Conservation (phyloP, 2,888 invertebrate species). For the Pseudococcus jackbeardsleyi region DNA sequence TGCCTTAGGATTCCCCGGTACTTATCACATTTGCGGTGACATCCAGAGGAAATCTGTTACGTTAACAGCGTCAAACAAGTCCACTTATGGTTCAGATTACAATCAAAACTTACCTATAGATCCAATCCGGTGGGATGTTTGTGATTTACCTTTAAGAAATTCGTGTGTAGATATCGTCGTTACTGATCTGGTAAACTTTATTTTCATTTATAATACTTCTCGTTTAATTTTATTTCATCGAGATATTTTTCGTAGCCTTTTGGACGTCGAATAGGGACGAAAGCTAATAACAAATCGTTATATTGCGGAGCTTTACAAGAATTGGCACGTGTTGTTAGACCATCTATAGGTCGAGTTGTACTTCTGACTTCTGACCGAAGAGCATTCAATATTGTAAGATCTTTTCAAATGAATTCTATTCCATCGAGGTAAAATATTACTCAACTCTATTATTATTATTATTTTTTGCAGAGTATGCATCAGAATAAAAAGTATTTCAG, state of each 20-base stretch:
- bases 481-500: slow-evolving; percentile 68
- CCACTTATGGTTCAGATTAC: slow-evolving; percentile 66
- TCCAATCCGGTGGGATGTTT: slow-evolving; percentile 72
- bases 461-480: slow-evolving; percentile 67
- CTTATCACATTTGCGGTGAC: slow-evolving; percentile 73
- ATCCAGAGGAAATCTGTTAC: slow-evolving; percentile 71
- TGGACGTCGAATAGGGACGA: slow-evolving; percentile 73
- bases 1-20: slow-evolving; percentile 71
- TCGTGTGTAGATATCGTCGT: slow-evolving; percentile 73
- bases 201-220: neutral
- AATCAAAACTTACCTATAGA: slow-evolving; percentile 68
- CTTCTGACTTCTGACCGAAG: slow-evolving; percentile 71
- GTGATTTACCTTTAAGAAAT: slow-evolving; percentile 72
- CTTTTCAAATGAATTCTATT: neutral
- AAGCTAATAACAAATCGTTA: slow-evolving; percentile 72
- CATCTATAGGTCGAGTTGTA: slow-evolving; percentile 72
- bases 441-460: neutral
- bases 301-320: slow-evolving; percentile 73
- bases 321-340: slow-evolving; percentile 71
- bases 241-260: slow-evolving; percentile 71
- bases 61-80: slow-evolving; percentile 70
- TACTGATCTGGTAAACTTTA: slow-evolving; percentile 72
- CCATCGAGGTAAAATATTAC: too few species aligned
- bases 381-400: slow-evolving; percentile 45
- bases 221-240: slow-evolving; percentile 9